Percentiles rank a stretch among this genome's conserved stretches.
Evolutionary conservation across 2,113 vertebrate genomes (phyloP).

Genomic region (Amazona guildingii): DNA sequence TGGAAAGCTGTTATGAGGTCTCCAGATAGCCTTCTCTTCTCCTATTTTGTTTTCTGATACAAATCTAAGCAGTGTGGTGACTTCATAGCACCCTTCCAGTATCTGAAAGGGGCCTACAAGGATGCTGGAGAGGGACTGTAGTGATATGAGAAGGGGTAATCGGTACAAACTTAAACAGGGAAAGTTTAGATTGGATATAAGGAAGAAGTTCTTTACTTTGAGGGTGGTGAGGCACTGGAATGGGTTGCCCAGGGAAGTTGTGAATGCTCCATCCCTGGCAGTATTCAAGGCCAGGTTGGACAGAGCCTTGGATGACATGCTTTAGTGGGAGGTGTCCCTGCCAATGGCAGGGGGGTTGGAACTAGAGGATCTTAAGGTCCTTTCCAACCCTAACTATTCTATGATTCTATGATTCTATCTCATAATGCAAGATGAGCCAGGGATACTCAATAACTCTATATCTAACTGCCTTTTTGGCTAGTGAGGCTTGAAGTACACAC

Average conservation of each 20-base stretch:
- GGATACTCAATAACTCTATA: background rate
- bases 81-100: too few relatives aligned
- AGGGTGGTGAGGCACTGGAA: background rate
- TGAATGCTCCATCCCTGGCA: background rate
- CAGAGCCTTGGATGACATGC: background rate
- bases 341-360: background rate
- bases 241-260: background rate
- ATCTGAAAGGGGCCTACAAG: background rate
- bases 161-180: background rate
- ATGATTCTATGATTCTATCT: background rate
- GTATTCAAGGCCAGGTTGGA: background rate
- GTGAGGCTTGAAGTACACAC: background rate
- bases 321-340: background rate
- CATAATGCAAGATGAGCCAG: accelerated
- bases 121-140: background rate
- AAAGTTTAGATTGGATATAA: background rate
- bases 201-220: background rate
- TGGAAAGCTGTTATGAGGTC: background rate
- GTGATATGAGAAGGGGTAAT: background rate
- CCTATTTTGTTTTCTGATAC: background rate
- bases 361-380: background rate
- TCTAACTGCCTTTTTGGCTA: background rate
- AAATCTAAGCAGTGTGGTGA: background rate
- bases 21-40: background rate
- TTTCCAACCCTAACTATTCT: background rate